Evolutionary conservation across 2,113 vertebrate species (phyloP), one percentile per base, ranked within the genome.

Genomic region (Edolisoma coerulescens): DNA sequence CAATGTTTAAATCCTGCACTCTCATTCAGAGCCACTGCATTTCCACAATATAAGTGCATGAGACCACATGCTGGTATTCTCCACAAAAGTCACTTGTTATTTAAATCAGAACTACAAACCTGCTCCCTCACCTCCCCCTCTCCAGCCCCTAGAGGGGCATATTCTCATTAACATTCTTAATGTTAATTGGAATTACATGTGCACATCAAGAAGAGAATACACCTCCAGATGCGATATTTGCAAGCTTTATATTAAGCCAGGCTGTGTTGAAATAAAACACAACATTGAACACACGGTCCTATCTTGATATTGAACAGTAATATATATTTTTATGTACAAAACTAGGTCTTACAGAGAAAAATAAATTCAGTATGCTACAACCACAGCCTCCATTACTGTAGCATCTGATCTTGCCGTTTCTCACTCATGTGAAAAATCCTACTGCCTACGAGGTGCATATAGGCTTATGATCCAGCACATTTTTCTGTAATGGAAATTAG

Each of bases 141-240:
- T 96, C 63, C 91, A 96, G 56, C 81, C 10, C 80, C 96, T 91
- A 74, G 84, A 97, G 93, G 90, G 92, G 94, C 90, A 84, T 95
- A 97, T 97, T 97, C 97, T 97, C 96, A 97, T 98, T 95, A 95
- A 96, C 96, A 77, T 96, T 96, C 93, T 67, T 92, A 92, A 97
- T 90, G 97, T 95, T 98, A 97, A 97, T 97, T 97, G 97, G 96
- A 97, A 97, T 97, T 97, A 93, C 97, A 97, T 97, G 97, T 97
- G 97, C 96, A 97, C 92, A 82, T 95, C 96, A 91, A 93, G 93
- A 75, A 75, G 92, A 93, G 93, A 97, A 95, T 95, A 90, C 84
- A 96, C 95, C 94, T 97, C 97, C 97, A 97, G 98, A 98, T 98
- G 98, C 69, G 84, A 80, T 97, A 97, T 97, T 95, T 97, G 97